Conservation (phyloP, 1,140 invertebrate genomes). For the Drosophila triauraria region DNA sequence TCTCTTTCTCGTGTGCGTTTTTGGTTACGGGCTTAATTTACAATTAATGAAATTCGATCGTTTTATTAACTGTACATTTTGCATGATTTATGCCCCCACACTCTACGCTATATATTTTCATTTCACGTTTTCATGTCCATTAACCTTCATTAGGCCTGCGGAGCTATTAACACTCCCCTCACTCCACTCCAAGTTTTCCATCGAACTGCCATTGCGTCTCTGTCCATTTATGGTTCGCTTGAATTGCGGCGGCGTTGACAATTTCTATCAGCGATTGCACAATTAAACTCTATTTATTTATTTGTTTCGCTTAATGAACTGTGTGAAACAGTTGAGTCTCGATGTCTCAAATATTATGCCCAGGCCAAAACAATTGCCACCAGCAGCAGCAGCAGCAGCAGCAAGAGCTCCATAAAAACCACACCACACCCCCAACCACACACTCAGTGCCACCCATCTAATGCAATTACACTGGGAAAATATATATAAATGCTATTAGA, state of each 20-base stretch:
- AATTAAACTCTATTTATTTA: constrained; percentile 78
- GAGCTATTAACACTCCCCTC: constrained; percentile 43
- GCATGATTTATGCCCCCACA: constrained; percentile 36
- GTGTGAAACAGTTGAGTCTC: constrained; percentile 67
- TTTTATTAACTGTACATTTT: constrained; percentile 82
- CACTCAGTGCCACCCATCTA: constrained; percentile 29
- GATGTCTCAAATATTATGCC: constrained; percentile 35
- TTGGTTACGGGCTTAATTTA: constrained; percentile 72
- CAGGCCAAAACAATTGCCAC: constrained; percentile 53
- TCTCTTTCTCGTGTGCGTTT: constrained; percentile 28
- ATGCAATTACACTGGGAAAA: constrained; percentile 16
- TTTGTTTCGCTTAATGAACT: constrained; percentile 78
- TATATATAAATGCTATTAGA: neutral
- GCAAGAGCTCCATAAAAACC: constrained; percentile 8
- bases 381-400: neutral
- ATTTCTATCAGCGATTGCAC: constrained; percentile 72
- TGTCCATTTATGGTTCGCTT: constrained; percentile 34
- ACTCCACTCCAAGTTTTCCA: neutral
- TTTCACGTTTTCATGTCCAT: constrained; percentile 61
- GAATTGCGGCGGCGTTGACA: constrained; percentile 58
- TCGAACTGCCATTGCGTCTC: constrained; percentile 17
- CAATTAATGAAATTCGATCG: constrained; percentile 84
- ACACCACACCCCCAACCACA: constrained; percentile 29
- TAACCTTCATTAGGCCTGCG: constrained; percentile 77
- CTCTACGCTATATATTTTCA: neutral